Evolutionary conservation across 2,888 invertebrate species (phyloP), one percentile per base, ranked within the genome.

Genomic region (Drosophila pegasa): DNA sequence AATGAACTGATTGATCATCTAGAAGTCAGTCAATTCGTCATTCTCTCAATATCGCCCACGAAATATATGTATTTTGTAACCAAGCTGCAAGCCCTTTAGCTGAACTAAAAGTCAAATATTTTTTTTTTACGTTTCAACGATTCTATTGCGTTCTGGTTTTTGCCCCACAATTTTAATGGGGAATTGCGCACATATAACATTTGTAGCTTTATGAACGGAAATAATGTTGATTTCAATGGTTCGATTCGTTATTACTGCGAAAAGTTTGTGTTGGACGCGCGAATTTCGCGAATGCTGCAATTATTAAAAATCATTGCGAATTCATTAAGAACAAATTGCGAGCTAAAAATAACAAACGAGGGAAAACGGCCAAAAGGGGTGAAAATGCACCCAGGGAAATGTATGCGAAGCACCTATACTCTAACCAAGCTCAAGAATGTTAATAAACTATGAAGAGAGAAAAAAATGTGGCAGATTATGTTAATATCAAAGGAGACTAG

Each of bases 241-340:
- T 40, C 29, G 45, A 38, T 41, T 45, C 37, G 40, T 60, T 71
- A 63, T 62, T 41, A 16, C 31, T 14, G 37, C 25, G 27, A 5
- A 16, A 38, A 57, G 16, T 64, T 60, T 41, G 50, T 38, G 40
- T 47, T 50, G 29, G 51, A 40, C 18, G 48, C 63, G 60, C 60
- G 56, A 55, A 57, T 64, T 22, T 29, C 14, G 43, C 27, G 50
- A 67, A 40, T 61, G 65, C 40, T 45, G 63, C 75, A 70, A 72
- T 68, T 81, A 78, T 75, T 82, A 67, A 70, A 79, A 80, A 75
- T 77, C 41, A 71, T 72, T 77, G 61, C 54, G 65, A 77, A 79
- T 75, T 75, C 67, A 78, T 72, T 70, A 52, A 37, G 12, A 51
- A 62, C 29, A 67, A 75, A 72, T 37, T 47, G 40, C 37, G 14